Evolutionary conservation across 1,140 invertebrate species (phyloP).

Genomic region (Drosophila teissieri): DNA sequence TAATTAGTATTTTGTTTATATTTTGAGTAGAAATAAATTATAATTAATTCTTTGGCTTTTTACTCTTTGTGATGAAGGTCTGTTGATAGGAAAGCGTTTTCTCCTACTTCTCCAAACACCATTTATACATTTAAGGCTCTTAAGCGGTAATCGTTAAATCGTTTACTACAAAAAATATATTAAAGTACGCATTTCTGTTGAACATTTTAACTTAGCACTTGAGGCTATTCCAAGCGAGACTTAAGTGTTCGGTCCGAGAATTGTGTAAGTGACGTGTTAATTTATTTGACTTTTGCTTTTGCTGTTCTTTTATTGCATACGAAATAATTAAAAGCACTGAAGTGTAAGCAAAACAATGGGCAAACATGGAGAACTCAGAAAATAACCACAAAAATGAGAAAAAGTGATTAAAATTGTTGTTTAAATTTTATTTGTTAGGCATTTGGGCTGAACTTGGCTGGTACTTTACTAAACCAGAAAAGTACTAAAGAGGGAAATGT

Average conservation of each 20-base stretch:
- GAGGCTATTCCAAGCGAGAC: slow-evolving; percentile 10
- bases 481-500: slow-evolving; percentile 1
- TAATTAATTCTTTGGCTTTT: not conserved
- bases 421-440: slow-evolving; percentile 49
- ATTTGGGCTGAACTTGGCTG: slow-evolving; percentile 22
- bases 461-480: slow-evolving; percentile 21
- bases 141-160: not conserved
- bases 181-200: slow-evolving; percentile 6
- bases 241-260: slow-evolving; percentile 28
- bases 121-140: not conserved
- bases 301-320: slow-evolving; percentile 62
- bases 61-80: too few relatives aligned
- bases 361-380: slow-evolving; percentile 36
- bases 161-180: slow-evolving; percentile 7
- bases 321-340: slow-evolving; percentile 77
- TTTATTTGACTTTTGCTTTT: slow-evolving; percentile 73
- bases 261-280: slow-evolving; percentile 73
- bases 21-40: not conserved
- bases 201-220: slow-evolving; percentile 16
- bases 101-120: not conserved
- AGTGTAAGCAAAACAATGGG: slow-evolving; percentile 64
- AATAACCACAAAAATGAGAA: slow-evolving; percentile 31
- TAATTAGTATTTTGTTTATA: not conserved
- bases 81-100: too few relatives aligned
- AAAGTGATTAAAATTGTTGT: slow-evolving; percentile 60